Base-by-base conservation (phyloP, 2,888 invertebrate genomes). In the Hipparchia sbordonii region DNA sequence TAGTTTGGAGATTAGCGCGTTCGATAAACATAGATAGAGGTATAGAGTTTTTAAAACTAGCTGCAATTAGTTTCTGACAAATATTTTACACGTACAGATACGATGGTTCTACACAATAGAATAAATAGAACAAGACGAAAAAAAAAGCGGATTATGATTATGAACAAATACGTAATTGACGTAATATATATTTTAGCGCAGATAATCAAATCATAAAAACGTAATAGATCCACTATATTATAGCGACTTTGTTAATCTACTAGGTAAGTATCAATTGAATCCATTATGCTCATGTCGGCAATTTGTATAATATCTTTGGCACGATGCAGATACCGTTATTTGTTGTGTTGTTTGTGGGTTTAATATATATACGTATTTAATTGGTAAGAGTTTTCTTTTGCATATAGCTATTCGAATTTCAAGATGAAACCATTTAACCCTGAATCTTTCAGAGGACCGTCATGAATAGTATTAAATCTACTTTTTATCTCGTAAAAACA, bases 151-250 rank as follows among this genome's bases (percentile, higher is more conserved):
- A 80, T 84, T 78, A 81, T 82, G 84, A 84, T 84, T 78, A 81
- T 82, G 84, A 84, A 87, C 84, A 84, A 88, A 88, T 89, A 83
- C 86, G 88, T 89, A 90, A 91, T 90, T 86, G 85, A 85, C 81
- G 83, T 87, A 85, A 91, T 90, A 87, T n/a, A 89, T 85, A 85
- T 87, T 74, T 81, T 82, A 82, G 81, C 82, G 79, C 72, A 75
- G 78, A 8, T 79, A 75, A 77, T 79, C 70, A 23, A 81, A 77
- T 81, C 82, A 82, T 84, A 86, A 87, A 83, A 83, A 72, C 79
- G 76, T 77, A 77, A 73, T 67, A 67, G 69, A 77, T 79, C 77
- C 1, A 48, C 48, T 48, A 48, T 48, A 48, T 6, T 48, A 8
- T 62, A 63, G 51, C 51, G 52, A 65, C 2, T 33, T 12, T 33